A percentile compares a stretch with the other conserved stretches of the same genome.
phyloP scores from a whole-genome alignment of 2,113 vertebrate genomes.

The Syrrhaptes paradoxus region DNA sequence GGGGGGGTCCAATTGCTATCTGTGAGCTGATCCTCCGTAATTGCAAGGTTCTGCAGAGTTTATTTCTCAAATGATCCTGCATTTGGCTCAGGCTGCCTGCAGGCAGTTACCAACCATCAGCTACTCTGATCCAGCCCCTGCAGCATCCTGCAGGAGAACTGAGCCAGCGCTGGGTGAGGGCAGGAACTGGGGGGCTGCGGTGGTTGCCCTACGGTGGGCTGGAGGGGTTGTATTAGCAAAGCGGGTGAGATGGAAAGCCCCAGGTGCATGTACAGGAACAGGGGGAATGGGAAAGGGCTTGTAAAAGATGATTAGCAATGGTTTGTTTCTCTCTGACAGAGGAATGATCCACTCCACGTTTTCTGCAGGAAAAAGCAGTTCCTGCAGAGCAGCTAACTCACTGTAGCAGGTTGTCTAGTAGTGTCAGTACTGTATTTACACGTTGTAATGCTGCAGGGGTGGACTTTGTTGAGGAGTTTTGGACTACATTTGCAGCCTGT shows the following conservation, averaged over 20 bases:
- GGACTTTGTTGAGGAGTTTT: neutral
- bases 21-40: neutral
- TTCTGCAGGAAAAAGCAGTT: neutral
- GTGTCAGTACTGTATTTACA: neutral
- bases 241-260: neutral
- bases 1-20: neutral
- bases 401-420: neutral
- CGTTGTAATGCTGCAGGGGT: neutral
- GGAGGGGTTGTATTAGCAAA: neutral
- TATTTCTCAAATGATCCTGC: neutral
- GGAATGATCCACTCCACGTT: rapidly evolving
- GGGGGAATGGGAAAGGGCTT: neutral
- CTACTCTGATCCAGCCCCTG: neutral
- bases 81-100: neutral
- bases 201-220: neutral
- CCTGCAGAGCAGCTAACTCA: neutral
- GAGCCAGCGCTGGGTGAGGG: neutral
- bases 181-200: neutral
- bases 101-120: neutral
- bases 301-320: neutral
- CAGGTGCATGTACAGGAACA: neutral
- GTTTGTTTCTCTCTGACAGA: neutral
- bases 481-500: neutral
- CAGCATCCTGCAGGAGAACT: neutral
- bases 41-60: neutral